phyloP scores from a whole-genome alignment of 1,140 invertebrate species.

The Pygmarrhopalites habei region DNA sequence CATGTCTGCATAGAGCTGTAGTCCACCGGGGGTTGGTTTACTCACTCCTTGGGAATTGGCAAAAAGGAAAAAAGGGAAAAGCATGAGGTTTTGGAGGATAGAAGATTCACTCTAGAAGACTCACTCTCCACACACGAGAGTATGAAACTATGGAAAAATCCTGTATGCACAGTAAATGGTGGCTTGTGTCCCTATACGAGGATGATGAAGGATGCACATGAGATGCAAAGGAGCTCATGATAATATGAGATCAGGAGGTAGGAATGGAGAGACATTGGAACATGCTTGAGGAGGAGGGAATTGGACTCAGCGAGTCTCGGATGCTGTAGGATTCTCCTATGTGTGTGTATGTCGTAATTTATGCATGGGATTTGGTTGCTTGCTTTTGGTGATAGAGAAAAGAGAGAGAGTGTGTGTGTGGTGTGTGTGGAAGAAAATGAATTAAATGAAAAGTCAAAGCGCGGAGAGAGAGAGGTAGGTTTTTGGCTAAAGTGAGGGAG shows the following conservation, averaged over 20 bases:
- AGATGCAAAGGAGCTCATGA: background rate
- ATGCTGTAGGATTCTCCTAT: no score
- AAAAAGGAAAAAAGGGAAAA: background rate
- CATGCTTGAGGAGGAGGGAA: background rate
- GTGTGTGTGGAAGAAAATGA: background rate
- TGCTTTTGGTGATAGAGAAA: background rate
- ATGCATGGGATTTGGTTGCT: slow-evolving; percentile 14
- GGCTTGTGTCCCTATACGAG: background rate
- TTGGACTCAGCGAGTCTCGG: background rate
- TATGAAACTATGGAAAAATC: no score
- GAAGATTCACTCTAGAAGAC: no score
- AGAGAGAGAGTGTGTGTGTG: background rate
- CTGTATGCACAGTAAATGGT: no score
- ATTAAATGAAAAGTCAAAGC: background rate
- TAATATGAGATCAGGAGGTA: slow-evolving; percentile 4
- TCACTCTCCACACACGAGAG: no score
- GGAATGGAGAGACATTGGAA: background rate
- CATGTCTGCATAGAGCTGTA: no score
- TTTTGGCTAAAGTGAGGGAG: background rate
- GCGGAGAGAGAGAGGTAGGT: background rate
- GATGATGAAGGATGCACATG: background rate
- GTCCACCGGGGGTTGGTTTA: no score
- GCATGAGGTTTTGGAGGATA: background rate
- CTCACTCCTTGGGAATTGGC: background rate
- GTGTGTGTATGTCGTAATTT: slow-evolving; percentile 16